These are phyloP conservation scores for Oscheius sp. DNA, from an alignment of 2,888 invertebrate species.

Conservation along the genomic window DNA sequence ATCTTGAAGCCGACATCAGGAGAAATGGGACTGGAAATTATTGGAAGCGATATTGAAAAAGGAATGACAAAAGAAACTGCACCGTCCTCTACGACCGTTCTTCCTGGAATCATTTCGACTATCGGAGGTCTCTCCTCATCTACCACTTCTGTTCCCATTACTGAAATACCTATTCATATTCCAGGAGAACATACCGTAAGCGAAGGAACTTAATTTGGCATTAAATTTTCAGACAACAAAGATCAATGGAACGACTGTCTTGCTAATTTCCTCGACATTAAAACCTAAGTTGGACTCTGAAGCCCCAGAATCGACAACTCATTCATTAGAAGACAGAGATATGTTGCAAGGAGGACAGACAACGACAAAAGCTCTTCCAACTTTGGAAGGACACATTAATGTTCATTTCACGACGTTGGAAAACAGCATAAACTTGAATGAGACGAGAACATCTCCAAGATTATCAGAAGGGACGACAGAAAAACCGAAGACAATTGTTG, in stretches of 20 bases:
- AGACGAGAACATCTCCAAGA: slow-evolving; percentile 6
- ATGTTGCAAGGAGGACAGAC: slow-evolving; percentile 7
- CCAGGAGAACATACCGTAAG: background rate
- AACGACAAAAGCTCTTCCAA: background rate
- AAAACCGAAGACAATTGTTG: background rate
- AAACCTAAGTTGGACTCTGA: background rate
- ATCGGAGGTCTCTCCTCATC: slow-evolving; percentile 5
- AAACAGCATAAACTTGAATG: background rate
- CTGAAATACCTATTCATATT: slow-evolving; percentile 28
- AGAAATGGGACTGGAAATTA: slow-evolving; percentile 44
- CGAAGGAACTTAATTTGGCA: background rate
- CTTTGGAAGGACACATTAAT: slow-evolving; percentile 14
- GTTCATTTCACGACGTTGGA: slow-evolving; percentile 15
- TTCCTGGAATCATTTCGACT: slow-evolving; percentile 28
- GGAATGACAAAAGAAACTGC: background rate
- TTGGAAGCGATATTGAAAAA: slow-evolving; percentile 17
- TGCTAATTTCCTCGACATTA: slow-evolving; percentile 3
- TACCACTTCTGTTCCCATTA: slow-evolving; percentile 28
- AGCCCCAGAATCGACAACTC: background rate
- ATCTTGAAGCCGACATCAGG: slow-evolving; percentile 27
- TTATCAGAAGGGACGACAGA: too few species aligned
- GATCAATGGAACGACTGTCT: background rate
- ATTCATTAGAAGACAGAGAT: slow-evolving; percentile 10
- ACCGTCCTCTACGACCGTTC: background rate
- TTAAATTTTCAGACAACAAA: background rate